Evolutionary conservation across 1,140 invertebrate genomes (phyloP), one percentile per base, ranked within the genome.

Genomic region (Tetramorium alpestre): DNA sequence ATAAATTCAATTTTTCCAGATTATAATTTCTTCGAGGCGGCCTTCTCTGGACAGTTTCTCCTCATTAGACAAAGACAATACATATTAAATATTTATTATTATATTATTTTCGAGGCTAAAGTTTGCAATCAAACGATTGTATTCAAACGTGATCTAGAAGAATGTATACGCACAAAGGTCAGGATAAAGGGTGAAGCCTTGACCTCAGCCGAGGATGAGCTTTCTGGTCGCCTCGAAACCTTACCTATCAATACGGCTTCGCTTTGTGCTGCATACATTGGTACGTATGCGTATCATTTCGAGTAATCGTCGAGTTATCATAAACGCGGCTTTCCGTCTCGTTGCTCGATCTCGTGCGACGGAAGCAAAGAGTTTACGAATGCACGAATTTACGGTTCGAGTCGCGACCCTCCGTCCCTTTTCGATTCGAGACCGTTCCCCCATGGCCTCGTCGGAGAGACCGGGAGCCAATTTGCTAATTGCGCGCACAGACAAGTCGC

Each of bases 161-260:
- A 72, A 82, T n/a, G 58, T 72, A 47, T 47, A 60, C 7, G 13
- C 18, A n/a, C 7, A 89, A 92, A 92, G 90, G 87, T 92, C 91
- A 85, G 69, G 80, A 89, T 86, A 90, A 90, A 88, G 72, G 70
- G 58, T 70, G 69, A 89, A 90, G 67, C 89, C 87, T 70, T 92
- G 92, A 93, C 87, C 92, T 51, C 76, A 77, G 84, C 56, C 18
- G 82, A 73, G 78, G 65, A 85, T 89, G 87, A 90, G 90, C 87
- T 88, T 93, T 89, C 90, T 88, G 89, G 92, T 93, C 87, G 85
- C 86, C 88, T 91, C 87, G 91, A 93, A 93, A 93, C 91, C 91
- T 92, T 90, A 92, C 76, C 88, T 86, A 60, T 41, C 3, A 3
- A 85, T 92, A 93, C 44, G 92, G 92, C 92, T 93, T 93, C 92